Conservation (phyloP, 2,113 vertebrate genomes). For the Caretta caretta region DNA sequence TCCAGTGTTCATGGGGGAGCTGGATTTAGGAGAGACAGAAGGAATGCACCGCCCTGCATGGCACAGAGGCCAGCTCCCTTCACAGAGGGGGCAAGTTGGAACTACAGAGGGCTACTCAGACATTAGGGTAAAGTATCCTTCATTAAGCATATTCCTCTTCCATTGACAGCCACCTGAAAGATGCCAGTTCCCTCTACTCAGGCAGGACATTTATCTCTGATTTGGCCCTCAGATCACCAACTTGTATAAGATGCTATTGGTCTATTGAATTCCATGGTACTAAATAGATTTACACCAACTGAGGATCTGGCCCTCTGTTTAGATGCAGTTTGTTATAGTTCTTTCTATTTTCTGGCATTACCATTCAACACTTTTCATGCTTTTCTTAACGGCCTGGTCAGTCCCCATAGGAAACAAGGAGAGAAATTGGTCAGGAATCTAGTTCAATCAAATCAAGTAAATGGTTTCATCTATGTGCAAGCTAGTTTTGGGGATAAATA, state of each 20-base stretch:
- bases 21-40: conserved; percentile 7
- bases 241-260: neutral
- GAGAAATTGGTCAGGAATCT: too few relatives aligned
- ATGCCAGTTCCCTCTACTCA: neutral
- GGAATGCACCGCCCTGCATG: neutral
- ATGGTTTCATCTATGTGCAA: neutral
- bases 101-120: neutral
- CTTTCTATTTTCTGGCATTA: neutral
- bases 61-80: conserved; percentile 6
- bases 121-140: neutral
- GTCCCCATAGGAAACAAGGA: too few relatives aligned
- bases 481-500: neutral
- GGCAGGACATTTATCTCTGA: neutral
- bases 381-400: neutral
- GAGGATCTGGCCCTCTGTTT: neutral
- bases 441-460: neutral
- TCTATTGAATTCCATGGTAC: neutral
- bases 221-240: neutral
- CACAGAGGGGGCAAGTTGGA: conserved; percentile 29
- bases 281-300: neutral
- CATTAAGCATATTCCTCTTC: neutral
- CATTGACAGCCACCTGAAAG: neutral
- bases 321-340: neutral
- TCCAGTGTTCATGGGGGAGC: neutral
- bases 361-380: neutral